Evolutionary conservation across 2,888 invertebrate genomes (phyloP).

Genomic region (Dasypogon diadema): DNA sequence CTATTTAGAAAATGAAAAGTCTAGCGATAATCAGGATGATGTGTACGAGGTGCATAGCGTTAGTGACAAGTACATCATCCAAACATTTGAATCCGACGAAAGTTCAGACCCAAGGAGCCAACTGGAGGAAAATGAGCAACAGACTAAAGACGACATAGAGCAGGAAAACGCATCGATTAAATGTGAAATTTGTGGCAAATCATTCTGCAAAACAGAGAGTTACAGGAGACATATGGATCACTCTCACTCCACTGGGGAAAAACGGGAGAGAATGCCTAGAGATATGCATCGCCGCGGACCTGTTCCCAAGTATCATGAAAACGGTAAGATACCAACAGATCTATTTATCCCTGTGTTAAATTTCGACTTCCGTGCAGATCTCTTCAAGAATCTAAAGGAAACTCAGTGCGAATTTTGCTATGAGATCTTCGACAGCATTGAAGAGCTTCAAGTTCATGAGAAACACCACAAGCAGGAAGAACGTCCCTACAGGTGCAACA

Average conservation of each 20-base stretch:
- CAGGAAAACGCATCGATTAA: slow-evolving; percentile 17
- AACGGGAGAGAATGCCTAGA: slow-evolving; percentile 49
- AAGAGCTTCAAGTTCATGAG: slow-evolving; percentile 45
- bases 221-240: slow-evolving; percentile 51
- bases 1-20: slow-evolving; percentile 46
- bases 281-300: slow-evolving; percentile 51
- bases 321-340: slow-evolving; percentile 45
- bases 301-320: slow-evolving; percentile 51
- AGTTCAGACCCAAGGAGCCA: slow-evolving; percentile 2
- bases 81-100: slow-evolving; percentile 46
- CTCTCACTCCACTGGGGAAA: slow-evolving; percentile 13
- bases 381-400: slow-evolving; percentile 53
- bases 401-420: slow-evolving; percentile 55
- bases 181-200: slow-evolving; percentile 51
- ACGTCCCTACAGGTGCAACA: slow-evolving; percentile 55
- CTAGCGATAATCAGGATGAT: slow-evolving; percentile 3
- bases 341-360: too few relatives aligned
- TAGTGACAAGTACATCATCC: slow-evolving; percentile 43
- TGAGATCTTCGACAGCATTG: slow-evolving; percentile 19
- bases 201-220: slow-evolving; percentile 49
- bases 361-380: slow-evolving; percentile 34
- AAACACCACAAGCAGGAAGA: slow-evolving; percentile 51
- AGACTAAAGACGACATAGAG: background rate
- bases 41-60: slow-evolving; percentile 1
- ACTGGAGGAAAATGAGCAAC: slow-evolving; percentile 7